phyloP scores from a whole-genome alignment of 2,797 vertebrate genomes.

The Chelmon rostratus region DNA sequence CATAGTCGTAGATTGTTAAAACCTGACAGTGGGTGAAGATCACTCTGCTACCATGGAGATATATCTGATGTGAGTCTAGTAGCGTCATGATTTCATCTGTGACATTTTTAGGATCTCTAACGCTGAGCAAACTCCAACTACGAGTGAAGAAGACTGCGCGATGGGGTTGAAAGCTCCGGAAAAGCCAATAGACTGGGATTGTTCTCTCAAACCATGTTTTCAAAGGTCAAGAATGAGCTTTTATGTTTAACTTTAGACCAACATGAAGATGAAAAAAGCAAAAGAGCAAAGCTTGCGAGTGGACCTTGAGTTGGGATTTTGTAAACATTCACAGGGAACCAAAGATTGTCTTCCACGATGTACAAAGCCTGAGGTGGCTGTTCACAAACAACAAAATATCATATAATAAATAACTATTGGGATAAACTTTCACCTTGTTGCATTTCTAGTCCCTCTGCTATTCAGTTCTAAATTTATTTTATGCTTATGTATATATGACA shows the following conservation, averaged over 20 bases:
- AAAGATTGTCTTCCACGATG: not conserved
- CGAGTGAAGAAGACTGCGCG: not conserved
- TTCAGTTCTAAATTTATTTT: too few species aligned
- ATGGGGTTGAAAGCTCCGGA: constrained; percentile 5
- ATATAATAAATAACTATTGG: too few species aligned
- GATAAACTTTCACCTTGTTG: not conserved
- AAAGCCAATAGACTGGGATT: not conserved
- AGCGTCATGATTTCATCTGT: not conserved
- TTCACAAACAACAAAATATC: not conserved
- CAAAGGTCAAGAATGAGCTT: not conserved
- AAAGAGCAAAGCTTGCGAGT: too few species aligned
- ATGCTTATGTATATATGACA: too few species aligned
- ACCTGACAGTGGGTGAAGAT: not conserved
- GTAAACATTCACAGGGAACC: not conserved
- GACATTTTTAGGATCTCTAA: not conserved
- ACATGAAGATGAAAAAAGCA: not conserved
- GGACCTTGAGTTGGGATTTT: not conserved
- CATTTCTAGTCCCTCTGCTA: too few species aligned
- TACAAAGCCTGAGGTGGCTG: not conserved
- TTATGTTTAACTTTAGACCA: not conserved
- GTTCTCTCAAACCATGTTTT: not conserved
- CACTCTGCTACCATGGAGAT: constrained; percentile 1
- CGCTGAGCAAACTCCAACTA: not conserved
- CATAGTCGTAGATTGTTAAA: not conserved
- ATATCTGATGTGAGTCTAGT: not conserved